Evolutionary conservation across 2,888 invertebrate genomes (phyloP).

Genomic region (Eilema sororculum): DNA sequence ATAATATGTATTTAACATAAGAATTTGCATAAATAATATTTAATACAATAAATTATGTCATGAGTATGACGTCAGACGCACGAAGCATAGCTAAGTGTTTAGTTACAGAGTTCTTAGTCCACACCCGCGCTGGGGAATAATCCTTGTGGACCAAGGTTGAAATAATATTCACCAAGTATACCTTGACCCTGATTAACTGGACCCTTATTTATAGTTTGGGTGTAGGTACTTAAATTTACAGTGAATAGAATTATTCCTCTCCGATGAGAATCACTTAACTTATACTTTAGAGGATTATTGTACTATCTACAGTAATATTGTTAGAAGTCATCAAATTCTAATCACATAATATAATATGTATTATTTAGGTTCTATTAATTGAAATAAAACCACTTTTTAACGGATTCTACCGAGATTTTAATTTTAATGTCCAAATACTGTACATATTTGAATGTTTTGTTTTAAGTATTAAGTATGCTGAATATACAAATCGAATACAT

Average conservation of each 20-base stretch:
- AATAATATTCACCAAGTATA: conserved; percentile 2
- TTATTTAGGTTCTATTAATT: background rate
- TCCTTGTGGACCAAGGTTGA: conserved; percentile 11
- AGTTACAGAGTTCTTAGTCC: conserved; percentile 6
- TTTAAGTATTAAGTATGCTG: too few relatives aligned
- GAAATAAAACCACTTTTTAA: too few relatives aligned
- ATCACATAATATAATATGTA: background rate
- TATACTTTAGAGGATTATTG: background rate
- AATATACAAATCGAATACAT: too few relatives aligned
- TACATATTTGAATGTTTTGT: too few relatives aligned
- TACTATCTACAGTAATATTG: background rate
- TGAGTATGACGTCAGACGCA: background rate
- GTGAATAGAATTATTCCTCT: conserved; percentile 1
- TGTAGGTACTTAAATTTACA: conserved; percentile 3
- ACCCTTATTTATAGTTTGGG: conserved; percentile 7
- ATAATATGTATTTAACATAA: conserved; percentile 2
- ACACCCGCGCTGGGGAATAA: background rate
- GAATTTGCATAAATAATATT: conserved; percentile 7
- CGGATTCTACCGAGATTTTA: too few relatives aligned
- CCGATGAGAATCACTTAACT: background rate
- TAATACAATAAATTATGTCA: background rate
- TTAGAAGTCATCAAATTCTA: too few relatives aligned
- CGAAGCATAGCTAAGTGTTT: background rate
- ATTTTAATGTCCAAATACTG: background rate
- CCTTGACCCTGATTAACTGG: conserved; percentile 13